Conservation (phyloP, 1,140 invertebrate species). For the Heterodera schachtii region DNA sequence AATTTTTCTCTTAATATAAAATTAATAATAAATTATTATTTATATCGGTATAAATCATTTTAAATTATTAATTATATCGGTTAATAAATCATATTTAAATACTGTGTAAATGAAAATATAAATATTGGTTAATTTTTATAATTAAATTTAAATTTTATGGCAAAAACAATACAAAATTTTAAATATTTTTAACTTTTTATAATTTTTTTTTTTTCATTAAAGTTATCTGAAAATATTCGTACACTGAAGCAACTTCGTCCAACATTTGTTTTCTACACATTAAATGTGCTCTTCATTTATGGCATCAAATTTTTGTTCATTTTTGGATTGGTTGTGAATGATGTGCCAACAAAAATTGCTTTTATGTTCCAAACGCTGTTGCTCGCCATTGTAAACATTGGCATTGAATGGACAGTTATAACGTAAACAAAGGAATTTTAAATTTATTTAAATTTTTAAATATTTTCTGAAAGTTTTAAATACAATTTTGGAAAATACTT, state of each 20-base stretch:
- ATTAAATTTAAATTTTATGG: background rate
- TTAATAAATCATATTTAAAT: too few relatives aligned
- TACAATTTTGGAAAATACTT: background rate
- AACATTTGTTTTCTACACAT: background rate
- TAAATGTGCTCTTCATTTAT: background rate
- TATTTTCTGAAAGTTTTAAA: background rate
- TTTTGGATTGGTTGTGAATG: background rate
- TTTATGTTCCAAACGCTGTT: background rate
- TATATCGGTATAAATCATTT: background rate
- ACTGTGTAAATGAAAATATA: too few relatives aligned
- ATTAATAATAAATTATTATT: background rate
- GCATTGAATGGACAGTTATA: background rate
- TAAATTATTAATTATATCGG: background rate
- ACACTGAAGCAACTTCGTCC: background rate
- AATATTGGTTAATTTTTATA: background rate
- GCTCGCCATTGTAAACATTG: background rate
- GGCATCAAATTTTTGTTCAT: background rate
- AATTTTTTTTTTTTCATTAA: background rate
- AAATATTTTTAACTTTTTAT: too few relatives aligned
- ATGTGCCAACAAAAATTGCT: background rate
- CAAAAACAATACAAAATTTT: too few relatives aligned
- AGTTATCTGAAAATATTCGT: background rate
- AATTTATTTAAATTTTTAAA: background rate
- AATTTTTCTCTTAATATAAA: background rate
- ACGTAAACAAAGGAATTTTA: background rate